Base-by-base conservation (phyloP, 2,797 vertebrate species). In the Helarctos malayanus region DNA sequence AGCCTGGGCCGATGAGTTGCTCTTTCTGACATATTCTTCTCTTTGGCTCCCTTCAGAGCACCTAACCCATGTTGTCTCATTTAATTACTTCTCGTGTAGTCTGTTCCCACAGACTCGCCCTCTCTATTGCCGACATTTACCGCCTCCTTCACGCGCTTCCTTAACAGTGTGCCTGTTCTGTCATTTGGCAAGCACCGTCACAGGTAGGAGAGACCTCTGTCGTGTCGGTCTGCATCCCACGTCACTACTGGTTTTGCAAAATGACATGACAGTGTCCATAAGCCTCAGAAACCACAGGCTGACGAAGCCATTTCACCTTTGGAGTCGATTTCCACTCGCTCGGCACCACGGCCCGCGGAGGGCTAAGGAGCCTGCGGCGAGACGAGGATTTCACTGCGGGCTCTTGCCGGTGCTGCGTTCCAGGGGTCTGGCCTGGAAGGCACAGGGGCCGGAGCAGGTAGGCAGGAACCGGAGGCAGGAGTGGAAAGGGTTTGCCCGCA, bases 21-120 rank as follows among this genome's bases (percentile, higher is more conserved):
- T 96, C 54, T 81, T 83, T 13, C 41, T 68, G 65, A 35, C 41
- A 59, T 14, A n/a, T 32, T 80, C 68, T 97, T 80, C 78, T 86
- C 75, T 65, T 76, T 41, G 86, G 85, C n/a, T 94, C 45, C 76
- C 18, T 76, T 47, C n/a, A 68, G 54, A 56, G 23, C 47, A 19
- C 56, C 89, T 65, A 73, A 59, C 47, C 56, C 15, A 15, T 41
- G 35, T 93, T 95, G 86, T 65, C 94, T 76, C 89, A 89, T 80
- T 91, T 86, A 82, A 89, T 95, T 83, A 32, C 87, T 52, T 47
- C 86, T 80, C 19, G 19, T 23, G 35, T 52, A 83, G 76, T 94
- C 91, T 91, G 59, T 29, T 95, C 57, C 56, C 59, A 23, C 84
- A 94, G 52, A 54, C n/a, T n/a, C 47, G 8, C 29, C 69, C 61